A percentile compares a stretch with the other conserved stretches of the same genome.
phyloP scores from a whole-genome alignment of 2,113 vertebrate species.

The Columba livia region DNA sequence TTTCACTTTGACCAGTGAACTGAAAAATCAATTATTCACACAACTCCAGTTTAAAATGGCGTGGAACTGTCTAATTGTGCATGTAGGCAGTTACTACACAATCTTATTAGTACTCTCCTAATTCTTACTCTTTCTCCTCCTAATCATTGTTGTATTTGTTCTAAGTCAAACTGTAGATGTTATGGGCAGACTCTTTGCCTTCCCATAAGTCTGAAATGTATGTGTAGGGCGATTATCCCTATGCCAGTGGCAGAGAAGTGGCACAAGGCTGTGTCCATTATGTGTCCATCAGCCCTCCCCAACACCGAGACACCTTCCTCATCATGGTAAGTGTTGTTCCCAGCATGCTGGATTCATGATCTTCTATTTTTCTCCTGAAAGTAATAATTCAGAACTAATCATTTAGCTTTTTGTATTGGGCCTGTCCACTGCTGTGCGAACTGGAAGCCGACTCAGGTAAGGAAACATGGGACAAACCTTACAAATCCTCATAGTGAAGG shows the following conservation, averaged over 20 bases:
- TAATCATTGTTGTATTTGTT: neutral
- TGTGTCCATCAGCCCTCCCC: accelerated
- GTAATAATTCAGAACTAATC: neutral
- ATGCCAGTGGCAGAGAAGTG: neutral
- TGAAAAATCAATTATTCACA: conserved; percentile 55
- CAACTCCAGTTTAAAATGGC: conserved; percentile 29
- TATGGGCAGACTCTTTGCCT: neutral
- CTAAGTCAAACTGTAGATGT: neutral
- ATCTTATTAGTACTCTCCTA: neutral
- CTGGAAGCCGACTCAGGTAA: neutral
- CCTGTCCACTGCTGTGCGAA: neutral
- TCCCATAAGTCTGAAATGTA: neutral
- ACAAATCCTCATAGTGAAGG: neutral
- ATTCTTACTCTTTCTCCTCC: neutral
- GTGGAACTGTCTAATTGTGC: conserved; percentile 14
- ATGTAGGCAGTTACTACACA: neutral
- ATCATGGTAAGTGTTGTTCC: neutral
- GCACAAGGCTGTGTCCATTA: neutral
- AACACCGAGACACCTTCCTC: neutral
- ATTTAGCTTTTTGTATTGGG: neutral
- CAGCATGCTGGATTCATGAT: neutral
- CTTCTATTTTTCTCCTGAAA: neutral
- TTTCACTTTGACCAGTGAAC: conserved; percentile 30
- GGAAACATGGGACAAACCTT: neutral
- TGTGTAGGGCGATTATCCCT: neutral